Evolutionary conservation across 2,888 invertebrate genomes (phyloP).

Genomic region (Subacronicta megacephala): DNA sequence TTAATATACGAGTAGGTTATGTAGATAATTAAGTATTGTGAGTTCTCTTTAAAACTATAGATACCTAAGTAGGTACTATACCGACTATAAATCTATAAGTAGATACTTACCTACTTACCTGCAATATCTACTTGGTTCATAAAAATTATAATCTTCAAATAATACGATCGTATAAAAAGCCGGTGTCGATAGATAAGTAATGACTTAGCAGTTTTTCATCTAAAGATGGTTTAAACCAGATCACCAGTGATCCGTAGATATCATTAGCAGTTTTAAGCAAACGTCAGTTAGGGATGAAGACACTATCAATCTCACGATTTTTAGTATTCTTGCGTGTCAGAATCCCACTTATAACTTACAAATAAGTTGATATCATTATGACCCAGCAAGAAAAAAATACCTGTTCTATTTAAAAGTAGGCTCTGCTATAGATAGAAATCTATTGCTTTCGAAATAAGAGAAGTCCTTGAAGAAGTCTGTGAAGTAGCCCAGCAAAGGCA

Average conservation of each 20-base stretch:
- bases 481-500: too few species aligned
- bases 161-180: neutral
- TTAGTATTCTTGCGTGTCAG: conserved; percentile 55
- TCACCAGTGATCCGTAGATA: conserved; percentile 75
- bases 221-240: conserved; percentile 67
- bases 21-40: too few species aligned
- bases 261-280: conserved; percentile 70
- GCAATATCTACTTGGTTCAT: too few species aligned
- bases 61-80: too few species aligned
- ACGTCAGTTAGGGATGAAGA: conserved; percentile 65
- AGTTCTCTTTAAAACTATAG: too few species aligned
- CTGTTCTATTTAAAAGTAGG: neutral
- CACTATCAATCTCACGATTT: conserved; percentile 67
- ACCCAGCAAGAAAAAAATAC: conserved; percentile 33
- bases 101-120: too few species aligned
- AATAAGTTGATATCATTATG: conserved; percentile 41
- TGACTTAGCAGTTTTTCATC: conserved; percentile 64
- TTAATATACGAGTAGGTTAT: too few species aligned
- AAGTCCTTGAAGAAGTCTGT: too few species aligned
- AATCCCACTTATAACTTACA: conserved; percentile 54
- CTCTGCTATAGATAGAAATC: neutral
- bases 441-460: too few species aligned
- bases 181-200: conserved; percentile 33
- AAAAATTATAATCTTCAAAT: too few species aligned
- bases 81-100: too few species aligned